Evolutionary conservation across 2,797 vertebrate genomes (phyloP).

Genomic region (Furcifer pardalis): DNA sequence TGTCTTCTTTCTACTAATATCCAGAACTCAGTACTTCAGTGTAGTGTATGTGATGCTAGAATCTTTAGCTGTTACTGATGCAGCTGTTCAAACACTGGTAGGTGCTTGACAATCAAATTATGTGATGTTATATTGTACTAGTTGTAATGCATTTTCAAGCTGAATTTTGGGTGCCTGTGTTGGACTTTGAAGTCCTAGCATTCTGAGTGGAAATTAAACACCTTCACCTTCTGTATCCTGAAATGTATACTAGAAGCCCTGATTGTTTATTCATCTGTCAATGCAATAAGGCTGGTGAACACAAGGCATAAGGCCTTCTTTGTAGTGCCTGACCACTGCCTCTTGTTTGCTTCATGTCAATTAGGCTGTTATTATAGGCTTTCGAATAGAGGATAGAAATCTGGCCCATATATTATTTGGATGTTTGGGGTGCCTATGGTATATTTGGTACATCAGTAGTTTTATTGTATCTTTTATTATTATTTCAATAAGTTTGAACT

Average conservation of each 20-base stretch:
- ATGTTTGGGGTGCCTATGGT: neutral
- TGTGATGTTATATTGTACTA: neutral
- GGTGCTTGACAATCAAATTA: neutral
- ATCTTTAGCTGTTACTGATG: neutral
- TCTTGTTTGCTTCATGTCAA: no score
- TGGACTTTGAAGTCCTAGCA: neutral
- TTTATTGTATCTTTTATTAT: no score
- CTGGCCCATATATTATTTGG: neutral
- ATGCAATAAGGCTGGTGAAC: neutral
- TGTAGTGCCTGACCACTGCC: no score
- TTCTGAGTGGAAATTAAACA: neutral
- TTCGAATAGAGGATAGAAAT: neutral
- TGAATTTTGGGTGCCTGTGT: neutral
- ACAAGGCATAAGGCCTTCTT: neutral
- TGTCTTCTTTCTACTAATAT: no score
- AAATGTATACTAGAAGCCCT: neutral
- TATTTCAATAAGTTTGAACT: no score
- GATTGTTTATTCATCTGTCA: neutral
- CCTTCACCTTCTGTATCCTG: neutral
- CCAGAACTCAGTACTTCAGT: neutral
- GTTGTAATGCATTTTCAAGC: neutral
- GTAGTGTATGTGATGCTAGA: neutral
- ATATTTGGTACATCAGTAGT: neutral
- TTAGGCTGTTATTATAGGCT: neutral
- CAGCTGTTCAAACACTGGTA: neutral